Evolutionary conservation across 2,888 invertebrate species (phyloP).

Genomic region (Onchidella celtica): DNA sequence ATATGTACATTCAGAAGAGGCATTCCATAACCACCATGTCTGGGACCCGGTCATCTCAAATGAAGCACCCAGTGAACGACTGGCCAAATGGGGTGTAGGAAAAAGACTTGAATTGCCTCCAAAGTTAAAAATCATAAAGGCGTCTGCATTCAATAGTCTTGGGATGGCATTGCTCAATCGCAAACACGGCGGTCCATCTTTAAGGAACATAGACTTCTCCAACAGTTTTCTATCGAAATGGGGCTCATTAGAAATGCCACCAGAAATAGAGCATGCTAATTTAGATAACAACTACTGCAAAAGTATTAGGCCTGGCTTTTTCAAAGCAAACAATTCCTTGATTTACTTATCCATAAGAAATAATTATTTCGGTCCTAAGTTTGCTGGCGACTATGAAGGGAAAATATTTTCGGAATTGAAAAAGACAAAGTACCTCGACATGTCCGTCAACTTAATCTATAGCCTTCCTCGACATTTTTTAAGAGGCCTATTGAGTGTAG

Average conservation of each 20-base stretch:
- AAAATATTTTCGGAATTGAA: background rate
- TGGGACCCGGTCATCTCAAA: no score
- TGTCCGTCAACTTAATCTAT: slow-evolving; percentile 18
- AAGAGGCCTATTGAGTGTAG: background rate
- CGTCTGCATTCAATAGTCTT: background rate
- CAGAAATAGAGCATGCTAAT: background rate
- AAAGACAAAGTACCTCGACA: background rate
- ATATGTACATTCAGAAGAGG: no score
- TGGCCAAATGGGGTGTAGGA: no score
- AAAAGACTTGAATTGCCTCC: slow-evolving; percentile 6
- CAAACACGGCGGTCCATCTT: background rate
- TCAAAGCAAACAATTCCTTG: no score
- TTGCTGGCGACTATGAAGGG: background rate
- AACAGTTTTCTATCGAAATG: slow-evolving; percentile 10
- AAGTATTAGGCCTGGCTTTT: background rate
- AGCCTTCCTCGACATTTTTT: no score
- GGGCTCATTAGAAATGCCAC: background rate
- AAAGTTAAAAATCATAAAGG: background rate
- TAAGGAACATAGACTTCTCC: slow-evolving; percentile 1
- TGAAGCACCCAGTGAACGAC: background rate
- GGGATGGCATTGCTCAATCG: slow-evolving; percentile 1
- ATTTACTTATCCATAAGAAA: no score
- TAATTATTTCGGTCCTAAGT: slow-evolving; percentile 1
- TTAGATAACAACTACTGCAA: no score
- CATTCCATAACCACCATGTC: no score